phyloP scores from a whole-genome alignment of 2,113 vertebrate genomes.

The Rousettus leschenaultii region DNA sequence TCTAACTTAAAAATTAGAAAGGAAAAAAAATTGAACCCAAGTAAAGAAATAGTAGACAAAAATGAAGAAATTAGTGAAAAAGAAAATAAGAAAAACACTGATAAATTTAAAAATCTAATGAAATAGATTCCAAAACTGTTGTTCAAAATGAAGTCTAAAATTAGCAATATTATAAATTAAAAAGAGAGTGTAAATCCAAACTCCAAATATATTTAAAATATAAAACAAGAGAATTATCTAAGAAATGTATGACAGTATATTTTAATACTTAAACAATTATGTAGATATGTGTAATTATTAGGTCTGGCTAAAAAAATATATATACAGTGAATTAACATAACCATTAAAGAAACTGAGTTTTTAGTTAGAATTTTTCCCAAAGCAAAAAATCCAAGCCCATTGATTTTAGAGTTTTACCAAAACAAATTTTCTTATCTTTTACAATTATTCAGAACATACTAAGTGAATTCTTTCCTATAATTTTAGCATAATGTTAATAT shows the following conservation, averaged over 20 bases:
- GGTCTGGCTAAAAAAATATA: not conserved
- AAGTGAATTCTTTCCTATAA: not conserved
- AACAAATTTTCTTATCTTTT: not conserved
- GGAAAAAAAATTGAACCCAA: not conserved
- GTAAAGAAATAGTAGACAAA: not conserved
- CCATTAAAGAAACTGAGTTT: not conserved
- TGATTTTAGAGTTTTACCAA: not conserved
- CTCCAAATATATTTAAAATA: not conserved
- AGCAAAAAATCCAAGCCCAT: not conserved
- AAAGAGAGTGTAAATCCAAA: not conserved
- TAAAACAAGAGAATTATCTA: not conserved
- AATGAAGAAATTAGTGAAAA: not conserved
- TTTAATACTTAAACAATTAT: not conserved
- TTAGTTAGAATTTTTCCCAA: not conserved
- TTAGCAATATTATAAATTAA: not conserved
- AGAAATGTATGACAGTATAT: not conserved
- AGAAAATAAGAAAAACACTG: not conserved
- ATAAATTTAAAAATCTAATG: not conserved
- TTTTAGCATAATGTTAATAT: not conserved
- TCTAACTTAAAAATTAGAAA: not conserved
- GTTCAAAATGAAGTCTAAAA: not conserved
- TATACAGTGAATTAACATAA: not conserved
- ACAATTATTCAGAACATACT: not conserved
- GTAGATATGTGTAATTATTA: not conserved
- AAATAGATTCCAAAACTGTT: not conserved